Evolutionary conservation across 2,888 invertebrate species (phyloP).

Genomic region (Drosophila dives): DNA sequence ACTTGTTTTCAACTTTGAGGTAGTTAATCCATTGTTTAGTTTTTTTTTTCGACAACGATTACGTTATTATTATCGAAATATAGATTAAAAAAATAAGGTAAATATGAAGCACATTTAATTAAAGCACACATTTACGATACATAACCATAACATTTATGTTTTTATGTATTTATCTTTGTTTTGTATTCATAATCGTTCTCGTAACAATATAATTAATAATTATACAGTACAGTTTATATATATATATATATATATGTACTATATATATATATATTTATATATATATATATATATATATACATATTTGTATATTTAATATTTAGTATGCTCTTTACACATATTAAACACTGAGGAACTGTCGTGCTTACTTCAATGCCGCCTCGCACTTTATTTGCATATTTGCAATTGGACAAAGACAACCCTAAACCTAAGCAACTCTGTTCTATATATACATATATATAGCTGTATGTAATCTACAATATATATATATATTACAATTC

Average conservation of each 20-base stretch:
- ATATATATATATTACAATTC: slow-evolving; percentile 24
- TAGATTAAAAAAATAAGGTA: slow-evolving; percentile 39
- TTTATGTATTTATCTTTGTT: slow-evolving; percentile 16
- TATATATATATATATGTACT: neutral
- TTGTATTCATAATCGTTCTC: slow-evolving; percentile 27
- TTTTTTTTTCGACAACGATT: slow-evolving; percentile 36
- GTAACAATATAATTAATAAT: slow-evolving; percentile 41
- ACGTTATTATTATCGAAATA: slow-evolving; percentile 33
- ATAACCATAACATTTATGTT: slow-evolving; percentile 68
- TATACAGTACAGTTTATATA: slow-evolving; percentile 2
- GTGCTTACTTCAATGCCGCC: slow-evolving; percentile 75
- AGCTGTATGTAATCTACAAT: slow-evolving; percentile 26
- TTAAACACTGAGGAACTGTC: slow-evolving; percentile 82
- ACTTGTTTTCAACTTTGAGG: slow-evolving; percentile 71
- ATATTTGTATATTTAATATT: slow-evolving; percentile 31
- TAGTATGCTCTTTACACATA: slow-evolving; percentile 51
- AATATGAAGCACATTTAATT: slow-evolving; percentile 82
- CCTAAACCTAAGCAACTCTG: slow-evolving; percentile 59
- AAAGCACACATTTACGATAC: slow-evolving; percentile 83
- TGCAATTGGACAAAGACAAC: slow-evolving; percentile 62
- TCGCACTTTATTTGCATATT: slow-evolving; percentile 50
- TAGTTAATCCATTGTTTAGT: slow-evolving; percentile 71
- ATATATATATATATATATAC: slow-evolving; percentile 14
- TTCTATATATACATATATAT: slow-evolving; percentile 2
- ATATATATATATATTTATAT: neutral